Percentiles rank a stretch among this genome's conserved stretches.
Conservation (phyloP, 35 echinoderm and acorn worm genomes). For the Diadema setosum region DNA sequence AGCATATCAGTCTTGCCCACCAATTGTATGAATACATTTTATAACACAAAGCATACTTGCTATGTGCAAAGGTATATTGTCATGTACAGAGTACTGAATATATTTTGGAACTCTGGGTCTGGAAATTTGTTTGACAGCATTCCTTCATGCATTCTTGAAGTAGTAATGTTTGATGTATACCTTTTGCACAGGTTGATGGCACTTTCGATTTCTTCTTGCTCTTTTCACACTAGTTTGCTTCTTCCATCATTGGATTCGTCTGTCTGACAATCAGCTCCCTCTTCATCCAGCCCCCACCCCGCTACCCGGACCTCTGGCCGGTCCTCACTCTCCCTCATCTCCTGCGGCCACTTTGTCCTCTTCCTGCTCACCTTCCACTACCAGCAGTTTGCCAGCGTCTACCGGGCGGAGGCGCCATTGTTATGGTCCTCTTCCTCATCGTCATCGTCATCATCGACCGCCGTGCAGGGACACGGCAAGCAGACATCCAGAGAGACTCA, state of each 20-base stretch:
- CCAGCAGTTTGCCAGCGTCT: conserved; percentile 44
- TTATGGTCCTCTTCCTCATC: neutral
- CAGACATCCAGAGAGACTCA: neutral
- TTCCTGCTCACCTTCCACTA: conserved; percentile 71
- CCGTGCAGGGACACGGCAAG: neutral
- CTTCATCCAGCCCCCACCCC: conserved; percentile 28
- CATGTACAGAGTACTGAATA: no score
- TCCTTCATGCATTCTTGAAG: neutral
- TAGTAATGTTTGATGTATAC: neutral
- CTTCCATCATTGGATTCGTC: conserved; percentile 48
- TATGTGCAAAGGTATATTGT: no score
- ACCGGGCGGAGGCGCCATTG: neutral
- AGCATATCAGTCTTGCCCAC: no score
- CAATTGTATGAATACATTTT: no score
- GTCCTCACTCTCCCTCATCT: conserved; percentile 69
- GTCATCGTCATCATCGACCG: neutral
- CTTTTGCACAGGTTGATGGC: neutral
- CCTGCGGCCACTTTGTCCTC: conserved; percentile 82
- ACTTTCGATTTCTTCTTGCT: neutral
- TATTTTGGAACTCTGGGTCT: neutral
- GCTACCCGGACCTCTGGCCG: conserved; percentile 81
- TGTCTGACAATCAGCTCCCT: conserved; percentile 33
- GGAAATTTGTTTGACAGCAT: neutral
- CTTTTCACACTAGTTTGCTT: conserved; percentile 44
- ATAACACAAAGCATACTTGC: no score